These are phyloP conservation scores for Drosophila jambulina DNA, from an alignment of 1,140 invertebrate genomes.

Conservation along the genomic window DNA sequence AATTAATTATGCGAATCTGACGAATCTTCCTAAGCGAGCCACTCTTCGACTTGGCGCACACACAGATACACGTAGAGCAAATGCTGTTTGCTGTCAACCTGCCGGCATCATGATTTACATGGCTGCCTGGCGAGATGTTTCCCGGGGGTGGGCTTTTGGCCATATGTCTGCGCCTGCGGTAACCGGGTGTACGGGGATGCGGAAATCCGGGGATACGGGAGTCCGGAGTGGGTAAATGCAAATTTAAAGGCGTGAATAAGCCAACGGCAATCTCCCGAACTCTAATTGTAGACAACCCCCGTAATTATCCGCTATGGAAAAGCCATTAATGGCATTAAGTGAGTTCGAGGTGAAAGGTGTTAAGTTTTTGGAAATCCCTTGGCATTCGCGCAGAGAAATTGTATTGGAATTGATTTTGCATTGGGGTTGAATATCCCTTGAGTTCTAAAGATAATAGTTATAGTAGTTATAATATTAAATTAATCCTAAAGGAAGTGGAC, in stretches of 20 bases:
- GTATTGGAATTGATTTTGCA: conserved; percentile 1
- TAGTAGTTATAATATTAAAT: no score
- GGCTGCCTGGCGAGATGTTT: conserved; percentile 56
- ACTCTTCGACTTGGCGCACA: conserved; percentile 74
- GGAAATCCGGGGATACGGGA: neutral
- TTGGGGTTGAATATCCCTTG: neutral
- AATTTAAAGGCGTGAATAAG: conserved; percentile 83
- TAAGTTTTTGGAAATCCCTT: conserved; percentile 15
- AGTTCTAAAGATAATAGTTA: neutral
- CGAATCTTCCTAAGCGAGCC: conserved; percentile 77
- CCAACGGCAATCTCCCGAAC: conserved; percentile 64
- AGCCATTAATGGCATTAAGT: conserved; percentile 82
- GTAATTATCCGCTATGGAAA: conserved; percentile 84
- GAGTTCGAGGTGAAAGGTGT: conserved; percentile 25
- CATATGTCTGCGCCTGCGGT: conserved; percentile 40
- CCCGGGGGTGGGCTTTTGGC: conserved; percentile 19
- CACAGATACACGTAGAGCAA: conserved; percentile 29
- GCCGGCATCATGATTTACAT: conserved; percentile 79
- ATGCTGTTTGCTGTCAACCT: conserved; percentile 75
- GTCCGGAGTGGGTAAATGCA: conserved; percentile 61
- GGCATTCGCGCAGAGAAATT: neutral
- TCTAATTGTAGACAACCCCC: conserved; percentile 82
- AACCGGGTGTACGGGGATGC: neutral
- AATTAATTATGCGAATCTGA: conserved; percentile 85
- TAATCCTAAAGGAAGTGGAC: no score